phyloP scores from a whole-genome alignment of 2,888 invertebrate species.

The Drosophila nr. perissopoda region DNA sequence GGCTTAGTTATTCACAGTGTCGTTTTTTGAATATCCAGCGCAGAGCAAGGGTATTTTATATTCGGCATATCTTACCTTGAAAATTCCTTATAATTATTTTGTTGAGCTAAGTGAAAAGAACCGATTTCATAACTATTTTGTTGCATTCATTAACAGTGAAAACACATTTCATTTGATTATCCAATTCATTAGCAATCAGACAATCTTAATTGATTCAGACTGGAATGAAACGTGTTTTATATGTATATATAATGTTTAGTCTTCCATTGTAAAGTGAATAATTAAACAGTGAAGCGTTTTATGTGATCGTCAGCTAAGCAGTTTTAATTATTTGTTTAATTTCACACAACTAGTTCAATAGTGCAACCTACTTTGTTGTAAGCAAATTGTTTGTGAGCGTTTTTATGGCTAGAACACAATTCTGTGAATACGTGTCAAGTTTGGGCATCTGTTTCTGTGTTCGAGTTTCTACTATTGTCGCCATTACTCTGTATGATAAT shows the following conservation, averaged over 20 bases:
- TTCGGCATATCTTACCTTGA: not conserved
- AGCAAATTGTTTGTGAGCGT: constrained; percentile 13
- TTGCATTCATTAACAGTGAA: not conserved
- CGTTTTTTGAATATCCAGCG: not conserved
- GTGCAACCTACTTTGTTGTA: constrained; percentile 8
- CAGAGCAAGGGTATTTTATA: not conserved
- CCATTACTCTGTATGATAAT: constrained; percentile 1
- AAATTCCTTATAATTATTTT: not conserved
- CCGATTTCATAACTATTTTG: not conserved
- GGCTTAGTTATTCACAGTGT: not conserved
- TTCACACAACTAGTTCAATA: constrained; percentile 10
- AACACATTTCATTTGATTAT: constrained; percentile 1
- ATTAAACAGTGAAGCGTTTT: not conserved
- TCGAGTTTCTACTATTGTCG: constrained; percentile 14
- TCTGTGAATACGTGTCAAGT: constrained; percentile 45
- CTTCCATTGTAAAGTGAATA: not conserved
- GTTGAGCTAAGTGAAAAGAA: not conserved
- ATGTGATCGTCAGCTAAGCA: not conserved
- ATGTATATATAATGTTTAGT: not conserved
- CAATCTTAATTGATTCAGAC: not conserved
- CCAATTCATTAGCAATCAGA: not conserved
- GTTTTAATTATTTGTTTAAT: not conserved
- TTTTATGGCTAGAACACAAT: constrained; percentile 14
- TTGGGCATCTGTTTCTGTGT: constrained; percentile 12
- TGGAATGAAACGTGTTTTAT: not conserved